These are phyloP conservation scores for Unio delphinus DNA, from an alignment of 2,888 invertebrate genomes.

Conservation along the genomic window DNA sequence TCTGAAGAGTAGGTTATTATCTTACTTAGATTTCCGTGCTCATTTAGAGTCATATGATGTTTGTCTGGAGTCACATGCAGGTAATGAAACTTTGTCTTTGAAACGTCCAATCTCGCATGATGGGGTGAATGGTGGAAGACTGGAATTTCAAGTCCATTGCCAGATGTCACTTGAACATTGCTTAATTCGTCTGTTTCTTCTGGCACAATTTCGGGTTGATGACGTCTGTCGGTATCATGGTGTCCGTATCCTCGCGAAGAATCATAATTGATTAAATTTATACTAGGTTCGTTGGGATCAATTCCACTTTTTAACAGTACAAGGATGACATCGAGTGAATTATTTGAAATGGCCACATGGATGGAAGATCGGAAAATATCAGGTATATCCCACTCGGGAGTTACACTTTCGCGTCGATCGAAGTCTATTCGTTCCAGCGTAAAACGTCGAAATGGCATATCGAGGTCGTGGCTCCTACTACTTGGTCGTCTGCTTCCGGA, in stretches of 20 bases:
- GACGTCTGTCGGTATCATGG: constrained; percentile 15
- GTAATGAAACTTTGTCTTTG: too few species aligned
- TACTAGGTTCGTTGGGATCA: constrained; percentile 76
- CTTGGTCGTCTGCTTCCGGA: constrained; percentile 55
- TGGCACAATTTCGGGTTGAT: constrained; percentile 26
- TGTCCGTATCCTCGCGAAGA: constrained; percentile 22
- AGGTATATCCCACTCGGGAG: constrained; percentile 68
- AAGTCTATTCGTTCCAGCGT: constrained; percentile 66
- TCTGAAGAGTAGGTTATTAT: constrained; percentile 73
- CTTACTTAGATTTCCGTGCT: constrained; percentile 33
- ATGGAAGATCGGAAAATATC: constrained; percentile 75
- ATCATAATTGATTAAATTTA: constrained; percentile 29
- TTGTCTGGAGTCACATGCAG: too few species aligned
- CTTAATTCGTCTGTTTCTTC: constrained; percentile 23
- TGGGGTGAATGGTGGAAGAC: constrained; percentile 2
- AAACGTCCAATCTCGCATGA: not conserved
- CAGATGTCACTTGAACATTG: constrained; percentile 6
- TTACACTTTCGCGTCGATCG: constrained; percentile 64
- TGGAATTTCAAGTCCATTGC: constrained; percentile 6
- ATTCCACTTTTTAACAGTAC: constrained; percentile 75
- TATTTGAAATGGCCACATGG: constrained; percentile 76
- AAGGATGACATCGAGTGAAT: constrained; percentile 75
- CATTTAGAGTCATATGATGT: constrained; percentile 3
- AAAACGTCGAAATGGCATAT: constrained; percentile 68
- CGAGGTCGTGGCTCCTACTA: constrained; percentile 52